These are phyloP conservation scores for Parapsyche elsis DNA, from an alignment of 1,140 invertebrate genomes.

Conservation along the genomic window DNA sequence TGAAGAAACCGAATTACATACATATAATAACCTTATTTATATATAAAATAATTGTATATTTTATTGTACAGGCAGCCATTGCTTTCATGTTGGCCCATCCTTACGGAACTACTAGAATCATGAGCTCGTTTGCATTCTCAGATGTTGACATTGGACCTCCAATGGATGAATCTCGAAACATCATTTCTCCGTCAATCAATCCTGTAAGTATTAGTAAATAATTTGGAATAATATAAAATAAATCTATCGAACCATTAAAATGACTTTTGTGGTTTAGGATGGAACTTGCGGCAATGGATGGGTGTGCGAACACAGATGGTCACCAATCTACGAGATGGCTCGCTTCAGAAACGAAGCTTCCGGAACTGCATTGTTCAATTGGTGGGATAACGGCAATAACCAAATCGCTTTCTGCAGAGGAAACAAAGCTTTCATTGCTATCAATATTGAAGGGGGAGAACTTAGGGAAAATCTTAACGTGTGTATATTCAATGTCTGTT, in stretches of 20 bases:
- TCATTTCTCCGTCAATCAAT: slow-evolving; percentile 71
- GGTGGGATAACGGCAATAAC: too few species aligned
- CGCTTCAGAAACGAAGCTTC: slow-evolving; percentile 76
- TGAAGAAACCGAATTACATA: slow-evolving; percentile 64
- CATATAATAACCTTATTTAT: background rate
- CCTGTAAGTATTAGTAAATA: slow-evolving; percentile 55
- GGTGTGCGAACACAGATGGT: slow-evolving; percentile 93
- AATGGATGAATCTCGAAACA: slow-evolving; percentile 69
- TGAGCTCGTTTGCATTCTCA: slow-evolving; percentile 78
- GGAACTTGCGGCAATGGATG: slow-evolving; percentile 80
- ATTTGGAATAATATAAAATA: background rate
- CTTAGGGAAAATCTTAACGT: slow-evolving; percentile 84
- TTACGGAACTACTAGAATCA: slow-evolving; percentile 77
- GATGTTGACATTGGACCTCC: slow-evolving; percentile 73
- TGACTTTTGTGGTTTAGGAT: slow-evolving; percentile 59
- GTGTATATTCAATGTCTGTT: slow-evolving; percentile 75
- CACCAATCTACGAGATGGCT: slow-evolving; percentile 88
- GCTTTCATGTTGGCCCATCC: slow-evolving; percentile 83
- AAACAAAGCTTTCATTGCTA: too few species aligned
- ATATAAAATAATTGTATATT: slow-evolving; percentile 55
- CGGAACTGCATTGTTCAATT: slow-evolving; percentile 64
- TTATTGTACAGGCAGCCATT: slow-evolving; percentile 71
- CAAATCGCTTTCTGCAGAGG: too few species aligned
- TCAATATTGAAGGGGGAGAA: slow-evolving; percentile 78
- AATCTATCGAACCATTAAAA: background rate